These are phyloP conservation scores for Seriola dumerili DNA, from an alignment of 2,113 vertebrate species.

Conservation along the genomic window DNA sequence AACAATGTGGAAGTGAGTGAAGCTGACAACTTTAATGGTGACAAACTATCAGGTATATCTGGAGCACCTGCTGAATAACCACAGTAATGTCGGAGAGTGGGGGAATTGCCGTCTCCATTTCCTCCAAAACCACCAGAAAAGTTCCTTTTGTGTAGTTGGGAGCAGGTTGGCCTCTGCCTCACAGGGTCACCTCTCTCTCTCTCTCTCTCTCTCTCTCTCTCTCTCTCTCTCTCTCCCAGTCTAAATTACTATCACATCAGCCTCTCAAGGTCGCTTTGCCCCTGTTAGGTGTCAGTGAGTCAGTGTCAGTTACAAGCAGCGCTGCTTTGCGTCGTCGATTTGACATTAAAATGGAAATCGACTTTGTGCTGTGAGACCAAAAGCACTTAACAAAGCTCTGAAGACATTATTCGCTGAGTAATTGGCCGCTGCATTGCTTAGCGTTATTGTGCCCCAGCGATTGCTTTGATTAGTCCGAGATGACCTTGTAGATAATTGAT, in stretches of 20 bases:
- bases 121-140: not conserved
- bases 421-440: conserved; percentile 39
- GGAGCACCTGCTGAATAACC: not conserved
- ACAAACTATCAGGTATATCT: conserved; percentile 33
- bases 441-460: conserved; percentile 33
- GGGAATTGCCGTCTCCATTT: conserved; percentile 13
- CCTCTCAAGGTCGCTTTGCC: not conserved
- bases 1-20: conserved; percentile 17
- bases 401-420: conserved; percentile 50
- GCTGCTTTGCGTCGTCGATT: conserved; percentile 6
- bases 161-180: not conserved
- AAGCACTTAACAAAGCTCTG: conserved; percentile 58
- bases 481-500: conserved; percentile 63
- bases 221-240: not conserved
- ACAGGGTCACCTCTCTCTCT: not conserved
- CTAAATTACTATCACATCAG: not conserved
- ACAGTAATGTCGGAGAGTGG: not conserved
- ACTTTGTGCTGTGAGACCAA: conserved; percentile 27
- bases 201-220: not conserved
- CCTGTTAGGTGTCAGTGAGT: conserved; percentile 1
- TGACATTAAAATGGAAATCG: conserved; percentile 52
- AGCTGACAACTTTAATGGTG: conserved; percentile 40
- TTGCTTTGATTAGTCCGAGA: conserved; percentile 50
- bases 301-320: conserved; percentile 28
- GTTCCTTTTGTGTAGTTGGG: not conserved